A percentile compares a stretch with the other conserved stretches of the same genome.
Conservation (phyloP, 2,113 vertebrate species). For the Pelvicachromis taeniatus region DNA sequence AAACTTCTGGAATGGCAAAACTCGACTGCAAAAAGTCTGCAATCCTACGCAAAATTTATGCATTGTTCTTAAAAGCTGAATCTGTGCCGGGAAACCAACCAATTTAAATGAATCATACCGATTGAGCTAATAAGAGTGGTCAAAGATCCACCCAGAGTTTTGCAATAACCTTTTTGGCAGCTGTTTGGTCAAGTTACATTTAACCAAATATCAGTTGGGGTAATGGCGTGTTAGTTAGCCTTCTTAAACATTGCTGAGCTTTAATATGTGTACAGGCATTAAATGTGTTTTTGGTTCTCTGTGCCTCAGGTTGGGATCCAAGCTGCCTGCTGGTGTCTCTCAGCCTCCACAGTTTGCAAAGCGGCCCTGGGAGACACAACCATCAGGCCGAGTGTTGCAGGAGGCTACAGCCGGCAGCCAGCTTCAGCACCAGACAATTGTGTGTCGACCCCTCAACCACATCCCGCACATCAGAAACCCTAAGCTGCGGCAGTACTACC, state of each 20-base stretch:
- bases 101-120: not conserved
- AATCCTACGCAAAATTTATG: not conserved
- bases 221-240: not conserved
- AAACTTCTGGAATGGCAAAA: not conserved
- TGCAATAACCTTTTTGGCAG: not conserved
- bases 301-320: constrained; percentile 68
- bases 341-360: constrained; percentile 65
- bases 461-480: constrained; percentile 76
- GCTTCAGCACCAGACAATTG: not conserved
- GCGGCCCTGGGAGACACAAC: constrained; percentile 52
- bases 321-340: constrained; percentile 61
- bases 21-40: not conserved
- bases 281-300: not conserved
- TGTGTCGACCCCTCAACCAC: constrained; percentile 56
- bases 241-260: not conserved
- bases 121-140: not conserved
- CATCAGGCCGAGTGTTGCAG: not conserved
- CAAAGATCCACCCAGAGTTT: not conserved
- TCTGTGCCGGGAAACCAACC: not conserved
- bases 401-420: constrained; percentile 3
- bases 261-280: not conserved
- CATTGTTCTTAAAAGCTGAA: not conserved
- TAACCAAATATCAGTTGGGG: not conserved
- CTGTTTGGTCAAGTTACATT: not conserved
- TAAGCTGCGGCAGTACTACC: constrained; percentile 76